Conservation (phyloP, 2,113 vertebrate species). For the Tachuris rubrigastra region DNA sequence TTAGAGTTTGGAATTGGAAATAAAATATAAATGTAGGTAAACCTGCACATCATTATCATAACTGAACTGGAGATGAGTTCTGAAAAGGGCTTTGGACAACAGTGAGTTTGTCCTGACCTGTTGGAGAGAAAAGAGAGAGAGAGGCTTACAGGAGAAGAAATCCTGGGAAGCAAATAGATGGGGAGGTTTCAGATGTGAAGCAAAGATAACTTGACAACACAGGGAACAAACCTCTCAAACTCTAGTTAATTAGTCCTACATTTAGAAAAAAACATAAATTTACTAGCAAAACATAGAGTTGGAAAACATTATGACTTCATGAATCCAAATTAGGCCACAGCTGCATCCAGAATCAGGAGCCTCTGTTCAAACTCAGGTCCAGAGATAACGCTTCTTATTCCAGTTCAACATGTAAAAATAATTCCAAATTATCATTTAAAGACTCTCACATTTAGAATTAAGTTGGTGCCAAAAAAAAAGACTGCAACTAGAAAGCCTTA, state of each 20-base stretch:
- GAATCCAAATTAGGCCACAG: background rate
- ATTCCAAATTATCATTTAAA: background rate
- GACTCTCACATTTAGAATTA: background rate
- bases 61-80: background rate
- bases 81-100: background rate
- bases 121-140: background rate
- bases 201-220: background rate
- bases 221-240: background rate
- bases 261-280: background rate
- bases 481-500: background rate
- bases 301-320: background rate
- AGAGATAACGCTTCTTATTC: background rate
- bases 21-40: background rate
- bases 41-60: background rate
- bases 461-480: background rate
- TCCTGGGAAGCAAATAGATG: background rate
- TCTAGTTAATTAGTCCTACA: background rate
- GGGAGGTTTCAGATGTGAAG: background rate
- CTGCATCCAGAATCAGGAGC: background rate
- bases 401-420: background rate
- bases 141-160: background rate
- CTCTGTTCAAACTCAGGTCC: background rate
- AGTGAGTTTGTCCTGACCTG: background rate
- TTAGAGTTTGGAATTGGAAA: background rate
- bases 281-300: background rate